Conservation (phyloP, 2,113 vertebrate genomes). For the Rhizomys pruinosus region DNA sequence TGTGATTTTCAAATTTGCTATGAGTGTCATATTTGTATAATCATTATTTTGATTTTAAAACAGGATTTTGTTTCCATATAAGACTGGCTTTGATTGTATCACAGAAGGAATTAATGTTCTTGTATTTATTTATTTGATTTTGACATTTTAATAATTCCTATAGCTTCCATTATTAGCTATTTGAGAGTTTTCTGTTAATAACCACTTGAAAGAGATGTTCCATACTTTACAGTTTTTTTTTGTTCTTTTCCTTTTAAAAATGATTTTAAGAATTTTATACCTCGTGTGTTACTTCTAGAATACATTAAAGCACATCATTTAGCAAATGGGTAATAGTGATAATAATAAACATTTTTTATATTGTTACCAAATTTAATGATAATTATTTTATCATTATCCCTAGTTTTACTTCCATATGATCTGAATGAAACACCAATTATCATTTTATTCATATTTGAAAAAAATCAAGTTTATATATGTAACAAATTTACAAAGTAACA, state of each 20-base stretch:
- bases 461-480: constrained; percentile 18
- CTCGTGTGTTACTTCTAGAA: background rate
- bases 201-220: background rate
- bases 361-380: background rate
- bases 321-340: background rate
- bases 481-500: background rate
- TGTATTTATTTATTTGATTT: background rate
- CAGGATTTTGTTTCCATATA: constrained; percentile 18
- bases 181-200: background rate
- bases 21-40: background rate
- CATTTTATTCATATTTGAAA: constrained; percentile 21
- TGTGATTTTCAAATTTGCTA: background rate
- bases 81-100: background rate
- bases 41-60: constrained; percentile 11
- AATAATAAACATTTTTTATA: background rate
- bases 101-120: background rate
- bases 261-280: background rate
- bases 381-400: background rate
- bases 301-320: background rate
- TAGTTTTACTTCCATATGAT: background rate
- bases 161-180: constrained; percentile 24
- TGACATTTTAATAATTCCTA: background rate
- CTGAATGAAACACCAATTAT: background rate
- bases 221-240: background rate
- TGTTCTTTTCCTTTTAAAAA: background rate